Evolutionary conservation across 2,797 vertebrate genomes (phyloP).

Genomic region (Manis crassicaudata): DNA sequence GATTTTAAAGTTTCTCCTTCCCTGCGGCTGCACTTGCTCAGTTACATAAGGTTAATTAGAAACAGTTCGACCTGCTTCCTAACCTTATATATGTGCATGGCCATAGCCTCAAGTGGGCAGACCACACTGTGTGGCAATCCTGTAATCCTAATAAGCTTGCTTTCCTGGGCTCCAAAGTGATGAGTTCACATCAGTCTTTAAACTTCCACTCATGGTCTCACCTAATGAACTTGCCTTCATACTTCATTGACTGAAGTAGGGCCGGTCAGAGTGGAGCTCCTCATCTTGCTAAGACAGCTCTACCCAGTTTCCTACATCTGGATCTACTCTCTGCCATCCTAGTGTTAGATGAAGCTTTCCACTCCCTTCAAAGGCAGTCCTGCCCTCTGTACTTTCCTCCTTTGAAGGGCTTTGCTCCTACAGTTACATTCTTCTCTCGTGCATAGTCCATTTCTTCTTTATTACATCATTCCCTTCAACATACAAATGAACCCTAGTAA

Average conservation of each 20-base stretch:
- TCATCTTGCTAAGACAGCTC: not conserved
- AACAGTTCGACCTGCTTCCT: not conserved
- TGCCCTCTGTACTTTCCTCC: not conserved
- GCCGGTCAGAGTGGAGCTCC: not conserved
- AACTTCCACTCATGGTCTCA: not conserved
- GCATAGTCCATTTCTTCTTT: not conserved
- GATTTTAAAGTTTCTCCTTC: not conserved
- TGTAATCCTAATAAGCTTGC: not conserved
- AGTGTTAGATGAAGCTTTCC: not conserved
- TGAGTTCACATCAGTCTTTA: not conserved
- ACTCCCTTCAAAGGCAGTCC: not conserved
- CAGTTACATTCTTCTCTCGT: not conserved
- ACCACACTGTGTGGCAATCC: not conserved
- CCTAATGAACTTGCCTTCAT: not conserved
- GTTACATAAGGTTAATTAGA: not conserved
- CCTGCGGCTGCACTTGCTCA: not conserved
- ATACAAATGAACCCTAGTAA: not conserved
- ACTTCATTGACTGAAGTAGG: not conserved
- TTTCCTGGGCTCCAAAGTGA: not conserved
- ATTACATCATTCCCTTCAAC: conserved; percentile 11
- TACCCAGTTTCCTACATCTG: not conserved
- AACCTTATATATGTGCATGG: not conserved
- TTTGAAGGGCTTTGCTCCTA: not conserved
- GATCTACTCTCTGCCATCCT: not conserved
- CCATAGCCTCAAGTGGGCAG: not conserved